Percentiles rank a stretch among this genome's conserved stretches.
phyloP scores from a whole-genome alignment of 2,113 vertebrate species.

The Melanotaenia duboulayi region DNA sequence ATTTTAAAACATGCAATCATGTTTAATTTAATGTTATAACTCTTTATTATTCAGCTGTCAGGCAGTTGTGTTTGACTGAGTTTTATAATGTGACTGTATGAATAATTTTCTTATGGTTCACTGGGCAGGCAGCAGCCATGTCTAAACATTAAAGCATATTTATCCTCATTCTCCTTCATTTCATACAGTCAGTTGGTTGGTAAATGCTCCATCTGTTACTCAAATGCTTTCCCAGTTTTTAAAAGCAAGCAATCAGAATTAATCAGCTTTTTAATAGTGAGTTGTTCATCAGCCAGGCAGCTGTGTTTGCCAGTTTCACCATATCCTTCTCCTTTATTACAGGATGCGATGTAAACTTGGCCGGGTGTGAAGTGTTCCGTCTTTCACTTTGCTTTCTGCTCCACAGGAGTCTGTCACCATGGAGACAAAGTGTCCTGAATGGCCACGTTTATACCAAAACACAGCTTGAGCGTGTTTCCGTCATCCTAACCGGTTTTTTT shows the following conservation, averaged over 20 bases:
- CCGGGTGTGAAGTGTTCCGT: conserved; percentile 28
- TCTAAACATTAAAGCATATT: conserved; percentile 15
- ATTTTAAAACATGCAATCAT: conserved; percentile 37
- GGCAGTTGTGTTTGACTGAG: conserved; percentile 51
- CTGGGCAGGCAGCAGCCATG: neutral
- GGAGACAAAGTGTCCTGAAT: conserved; percentile 60
- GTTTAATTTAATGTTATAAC: conserved; percentile 34
- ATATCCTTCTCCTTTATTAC: conserved; percentile 47
- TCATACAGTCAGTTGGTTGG: neutral
- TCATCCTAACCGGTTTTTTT: conserved; percentile 21
- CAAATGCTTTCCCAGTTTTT: conserved; percentile 6
- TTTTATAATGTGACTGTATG: conserved; percentile 29
- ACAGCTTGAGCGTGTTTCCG: conserved; percentile 45
- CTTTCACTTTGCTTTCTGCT: conserved; percentile 49
- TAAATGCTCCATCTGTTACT: conserved; percentile 10
- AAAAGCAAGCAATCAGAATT: conserved; percentile 47
- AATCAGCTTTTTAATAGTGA: conserved; percentile 41
- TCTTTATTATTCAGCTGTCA: conserved; percentile 32
- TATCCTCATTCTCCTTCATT: conserved; percentile 2
- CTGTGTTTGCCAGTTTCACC: conserved; percentile 51
- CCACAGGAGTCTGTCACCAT: conserved; percentile 57
- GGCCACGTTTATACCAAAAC: conserved; percentile 59
- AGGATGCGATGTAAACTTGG: conserved; percentile 58
- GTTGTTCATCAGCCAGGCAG: conserved; percentile 24
- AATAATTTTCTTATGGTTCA: conserved; percentile 30